Evolutionary conservation across 1,140 invertebrate genomes (phyloP).

Genomic region (Panulirus ornatus): DNA sequence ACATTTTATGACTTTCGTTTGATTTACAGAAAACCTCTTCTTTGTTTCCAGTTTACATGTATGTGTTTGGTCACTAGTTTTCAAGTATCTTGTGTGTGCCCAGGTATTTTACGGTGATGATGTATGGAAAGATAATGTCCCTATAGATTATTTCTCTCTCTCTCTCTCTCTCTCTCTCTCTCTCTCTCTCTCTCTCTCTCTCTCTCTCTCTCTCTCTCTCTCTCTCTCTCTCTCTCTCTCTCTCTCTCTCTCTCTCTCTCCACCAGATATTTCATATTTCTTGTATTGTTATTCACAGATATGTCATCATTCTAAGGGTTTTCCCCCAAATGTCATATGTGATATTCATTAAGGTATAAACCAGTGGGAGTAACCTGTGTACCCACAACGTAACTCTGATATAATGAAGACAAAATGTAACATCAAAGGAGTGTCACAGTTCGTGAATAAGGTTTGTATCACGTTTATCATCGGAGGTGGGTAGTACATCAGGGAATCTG

Average conservation of each 20-base stretch:
- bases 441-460: too few species aligned
- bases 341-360: neutral
- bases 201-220: neutral
- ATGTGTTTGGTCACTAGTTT: neutral
- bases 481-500: too few species aligned
- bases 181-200: neutral
- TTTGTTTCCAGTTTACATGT: neutral
- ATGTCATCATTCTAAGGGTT: neutral
- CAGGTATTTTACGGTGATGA: too few species aligned
- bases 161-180: neutral
- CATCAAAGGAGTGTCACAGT: neutral
- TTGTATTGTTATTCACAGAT: neutral
- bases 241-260: neutral
- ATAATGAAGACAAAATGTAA: neutral
- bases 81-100: too few species aligned
- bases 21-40: neutral
- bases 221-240: neutral
- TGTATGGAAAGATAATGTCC: too few species aligned
- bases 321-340: neutral
- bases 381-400: neutral
- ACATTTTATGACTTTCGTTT: neutral
- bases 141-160: too few species aligned
- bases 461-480: too few species aligned
- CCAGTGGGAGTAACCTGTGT: neutral
- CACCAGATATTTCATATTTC: neutral